Evolutionary conservation across 1,140 invertebrate species (phyloP).

Genomic region (Drosophila fuyamai): DNA sequence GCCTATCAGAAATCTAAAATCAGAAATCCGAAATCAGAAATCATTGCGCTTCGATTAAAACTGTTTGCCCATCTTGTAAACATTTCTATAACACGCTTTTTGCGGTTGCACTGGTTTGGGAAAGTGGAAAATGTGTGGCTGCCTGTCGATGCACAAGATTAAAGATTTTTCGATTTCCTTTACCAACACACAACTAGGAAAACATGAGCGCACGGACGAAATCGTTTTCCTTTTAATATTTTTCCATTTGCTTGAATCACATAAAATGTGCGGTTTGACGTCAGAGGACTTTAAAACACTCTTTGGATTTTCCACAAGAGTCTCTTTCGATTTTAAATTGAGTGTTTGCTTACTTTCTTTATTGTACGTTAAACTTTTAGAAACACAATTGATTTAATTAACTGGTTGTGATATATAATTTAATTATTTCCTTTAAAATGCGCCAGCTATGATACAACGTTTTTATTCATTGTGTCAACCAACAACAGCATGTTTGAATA

Average conservation of each 20-base stretch:
- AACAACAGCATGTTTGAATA: no score
- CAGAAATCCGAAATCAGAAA: conserved; percentile 26
- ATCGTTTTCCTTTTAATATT: conserved; percentile 14
- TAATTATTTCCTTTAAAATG: no score
- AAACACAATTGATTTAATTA: no score
- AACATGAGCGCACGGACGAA: conserved; percentile 8
- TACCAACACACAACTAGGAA: background rate
- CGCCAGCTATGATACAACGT: no score
- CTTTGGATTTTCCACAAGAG: background rate
- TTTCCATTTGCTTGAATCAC: conserved; percentile 4
- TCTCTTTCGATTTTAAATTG: no score
- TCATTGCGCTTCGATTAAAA: conserved; percentile 40
- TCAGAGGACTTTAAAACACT: background rate
- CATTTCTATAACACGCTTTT: conserved; percentile 31
- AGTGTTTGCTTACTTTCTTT: no score
- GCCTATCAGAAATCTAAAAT: conserved; percentile 14
- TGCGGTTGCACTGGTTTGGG: background rate
- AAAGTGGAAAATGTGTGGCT: conserved; percentile 20
- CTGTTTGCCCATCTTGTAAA: conserved; percentile 38
- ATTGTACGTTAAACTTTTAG: no score
- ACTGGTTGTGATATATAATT: no score
- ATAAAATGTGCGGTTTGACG: background rate
- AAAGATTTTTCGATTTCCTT: conserved; percentile 38
- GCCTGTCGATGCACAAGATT: conserved; percentile 39
- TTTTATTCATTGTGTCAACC: no score